phyloP scores from a whole-genome alignment of 2,888 invertebrate species.

The Hirtodrosophila histrioides region DNA sequence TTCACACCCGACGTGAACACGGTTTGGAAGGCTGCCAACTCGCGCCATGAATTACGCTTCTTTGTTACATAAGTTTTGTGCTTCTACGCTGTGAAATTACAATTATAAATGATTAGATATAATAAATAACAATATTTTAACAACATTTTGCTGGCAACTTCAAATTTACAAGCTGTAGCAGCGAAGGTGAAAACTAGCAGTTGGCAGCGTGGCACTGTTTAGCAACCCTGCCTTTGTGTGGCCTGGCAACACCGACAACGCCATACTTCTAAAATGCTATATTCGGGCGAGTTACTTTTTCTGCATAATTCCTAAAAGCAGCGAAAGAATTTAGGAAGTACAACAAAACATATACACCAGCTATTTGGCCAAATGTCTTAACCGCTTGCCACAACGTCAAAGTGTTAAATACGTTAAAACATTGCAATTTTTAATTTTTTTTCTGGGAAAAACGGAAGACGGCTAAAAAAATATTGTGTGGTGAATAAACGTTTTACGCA shows the following conservation, averaged over 20 bases:
- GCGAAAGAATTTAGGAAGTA: conserved; percentile 21
- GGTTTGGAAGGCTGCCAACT: conserved; percentile 42
- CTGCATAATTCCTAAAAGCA: conserved; percentile 49
- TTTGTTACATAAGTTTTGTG: conserved; percentile 50
- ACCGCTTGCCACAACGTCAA: conserved; percentile 32
- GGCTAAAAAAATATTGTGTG: conserved; percentile 65
- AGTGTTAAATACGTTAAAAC: conserved; percentile 25
- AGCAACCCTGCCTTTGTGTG: conserved; percentile 58
- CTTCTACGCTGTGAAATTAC: not conserved
- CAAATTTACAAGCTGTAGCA: not conserved
- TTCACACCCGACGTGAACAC: conserved; percentile 26
- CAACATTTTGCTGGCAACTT: not conserved
- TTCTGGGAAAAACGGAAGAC: conserved; percentile 57
- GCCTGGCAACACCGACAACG: conserved; percentile 68
- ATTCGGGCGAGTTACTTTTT: conserved; percentile 63
- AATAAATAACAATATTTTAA: not conserved
- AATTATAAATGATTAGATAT: not conserved
- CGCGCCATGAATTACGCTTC: not conserved
- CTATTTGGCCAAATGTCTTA: conserved; percentile 30
- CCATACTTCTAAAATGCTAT: conserved; percentile 72
- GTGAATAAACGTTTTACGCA: conserved; percentile 72
- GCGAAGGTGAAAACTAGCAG: conserved; percentile 25
- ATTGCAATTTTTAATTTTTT: conserved; percentile 40
- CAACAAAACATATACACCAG: conserved; percentile 20
- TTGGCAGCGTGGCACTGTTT: conserved; percentile 56